Evolutionary conservation across 2,888 invertebrate genomes (phyloP).

Genomic region (Podabrus alpinus): DNA sequence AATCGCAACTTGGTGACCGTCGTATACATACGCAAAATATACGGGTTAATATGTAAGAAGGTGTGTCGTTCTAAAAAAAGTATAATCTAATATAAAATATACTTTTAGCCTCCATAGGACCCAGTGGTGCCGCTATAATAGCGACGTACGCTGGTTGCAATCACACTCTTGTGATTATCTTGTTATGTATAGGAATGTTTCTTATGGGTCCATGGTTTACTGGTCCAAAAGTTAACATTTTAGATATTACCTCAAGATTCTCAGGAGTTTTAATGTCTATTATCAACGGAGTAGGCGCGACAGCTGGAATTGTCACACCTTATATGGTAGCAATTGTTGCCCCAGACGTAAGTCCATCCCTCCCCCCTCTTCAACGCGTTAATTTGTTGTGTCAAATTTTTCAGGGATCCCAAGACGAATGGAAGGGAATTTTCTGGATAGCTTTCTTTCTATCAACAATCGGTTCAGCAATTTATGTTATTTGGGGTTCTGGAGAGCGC

Average conservation of each 20-base stretch:
- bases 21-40: conserved; percentile 64
- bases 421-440: conserved; percentile 82
- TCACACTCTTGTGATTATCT: not conserved
- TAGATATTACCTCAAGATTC: conserved; percentile 66
- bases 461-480: conserved; percentile 69
- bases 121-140: not conserved
- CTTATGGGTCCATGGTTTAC: conserved; percentile 69
- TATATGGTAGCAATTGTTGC: conserved; percentile 54
- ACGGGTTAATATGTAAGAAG: conserved; percentile 68
- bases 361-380: not conserved
- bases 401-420: conserved; percentile 68
- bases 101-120: not conserved
- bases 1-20: conserved; percentile 60
- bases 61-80: not conserved
- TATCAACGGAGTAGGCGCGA: conserved; percentile 63
- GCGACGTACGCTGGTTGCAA: not conserved
- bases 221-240: conserved; percentile 65
- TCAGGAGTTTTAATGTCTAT: conserved; percentile 66
- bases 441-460: conserved; percentile 68
- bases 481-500: conserved; percentile 75
- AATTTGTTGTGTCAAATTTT: conserved; percentile 39
- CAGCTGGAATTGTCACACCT: conserved; percentile 61
- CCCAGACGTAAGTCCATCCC: not conserved
- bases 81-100: not conserved
- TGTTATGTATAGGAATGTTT: not conserved